Evolutionary conservation across 2,888 invertebrate species (phyloP).

Genomic region (Aspidapion aeneum): DNA sequence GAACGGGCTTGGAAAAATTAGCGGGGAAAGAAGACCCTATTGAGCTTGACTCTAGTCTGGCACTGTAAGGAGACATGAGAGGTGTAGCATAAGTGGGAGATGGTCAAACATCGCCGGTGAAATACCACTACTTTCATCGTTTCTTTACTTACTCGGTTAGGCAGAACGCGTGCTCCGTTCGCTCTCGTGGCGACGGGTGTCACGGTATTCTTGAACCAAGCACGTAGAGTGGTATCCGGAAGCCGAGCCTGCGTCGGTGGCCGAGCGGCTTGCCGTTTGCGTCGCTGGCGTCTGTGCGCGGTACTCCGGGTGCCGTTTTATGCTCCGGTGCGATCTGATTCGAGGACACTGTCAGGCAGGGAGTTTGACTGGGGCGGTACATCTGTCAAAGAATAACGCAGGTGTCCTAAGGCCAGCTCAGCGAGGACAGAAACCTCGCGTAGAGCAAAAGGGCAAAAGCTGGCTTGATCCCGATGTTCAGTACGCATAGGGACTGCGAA

Average conservation of each 20-base stretch:
- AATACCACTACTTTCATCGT: conserved; percentile 12
- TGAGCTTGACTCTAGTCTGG: conserved; percentile 65
- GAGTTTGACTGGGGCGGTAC: neutral
- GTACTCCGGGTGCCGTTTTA: conserved; percentile 21
- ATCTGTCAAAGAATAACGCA: conserved; percentile 57
- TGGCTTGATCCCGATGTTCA: conserved; percentile 64
- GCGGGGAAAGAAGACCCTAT: too few relatives aligned
- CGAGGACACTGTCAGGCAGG: conserved; percentile 37
- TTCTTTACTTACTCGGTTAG: too few relatives aligned
- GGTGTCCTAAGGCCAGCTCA: conserved; percentile 57
- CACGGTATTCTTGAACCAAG: conserved; percentile 45
- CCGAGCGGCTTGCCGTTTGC: too few relatives aligned
- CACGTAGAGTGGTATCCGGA: conserved; percentile 40
- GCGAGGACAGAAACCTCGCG: conserved; percentile 67
- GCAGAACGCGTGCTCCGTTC: conserved; percentile 46
- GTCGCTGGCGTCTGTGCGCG: too few relatives aligned
- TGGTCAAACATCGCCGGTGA: too few relatives aligned
- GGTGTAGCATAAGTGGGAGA: too few relatives aligned
- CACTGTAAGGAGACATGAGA: too few relatives aligned
- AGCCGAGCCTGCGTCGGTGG: conserved; percentile 7
- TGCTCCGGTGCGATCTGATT: conserved; percentile 28
- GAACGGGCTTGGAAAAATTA: too few relatives aligned
- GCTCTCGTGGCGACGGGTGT: conserved; percentile 37
- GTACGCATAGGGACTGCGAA: conserved; percentile 42
- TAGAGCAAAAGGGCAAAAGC: conserved; percentile 69